Conservation (phyloP, 2,888 invertebrate species). For the Achlya flavicornis region DNA sequence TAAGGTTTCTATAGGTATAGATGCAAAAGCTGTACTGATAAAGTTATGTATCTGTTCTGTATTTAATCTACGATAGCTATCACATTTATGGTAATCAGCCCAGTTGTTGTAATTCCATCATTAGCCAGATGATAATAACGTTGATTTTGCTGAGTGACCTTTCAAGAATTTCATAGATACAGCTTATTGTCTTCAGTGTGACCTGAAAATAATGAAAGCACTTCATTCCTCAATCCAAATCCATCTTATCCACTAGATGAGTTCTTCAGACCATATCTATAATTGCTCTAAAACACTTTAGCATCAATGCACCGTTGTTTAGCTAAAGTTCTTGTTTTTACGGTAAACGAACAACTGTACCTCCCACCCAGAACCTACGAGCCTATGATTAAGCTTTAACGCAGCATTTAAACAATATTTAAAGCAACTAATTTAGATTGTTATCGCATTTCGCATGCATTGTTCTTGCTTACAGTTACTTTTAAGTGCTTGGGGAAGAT, state of each 20-base stretch:
- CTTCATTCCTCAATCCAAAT: background rate
- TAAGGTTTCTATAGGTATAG: background rate
- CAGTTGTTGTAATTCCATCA: too few species aligned
- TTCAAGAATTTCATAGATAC: too few species aligned
- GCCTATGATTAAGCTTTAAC: slow-evolving; percentile 42
- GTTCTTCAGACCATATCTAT: background rate
- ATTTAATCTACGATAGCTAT: too few species aligned
- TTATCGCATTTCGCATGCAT: slow-evolving; percentile 44
- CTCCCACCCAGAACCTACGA: slow-evolving; percentile 24
- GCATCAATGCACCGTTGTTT: background rate
- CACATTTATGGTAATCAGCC: too few species aligned
- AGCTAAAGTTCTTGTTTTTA: slow-evolving; percentile 9
- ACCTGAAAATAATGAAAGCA: background rate
- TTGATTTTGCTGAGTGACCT: too few species aligned
- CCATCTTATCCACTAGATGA: background rate
- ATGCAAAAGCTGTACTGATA: too few species aligned
- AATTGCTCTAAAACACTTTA: background rate
- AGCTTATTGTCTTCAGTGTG: background rate
- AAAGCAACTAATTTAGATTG: slow-evolving; percentile 54
- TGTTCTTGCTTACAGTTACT: slow-evolving; percentile 39
- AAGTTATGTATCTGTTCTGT: too few species aligned
- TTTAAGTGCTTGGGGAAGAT: slow-evolving; percentile 12
- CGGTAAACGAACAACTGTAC: slow-evolving; percentile 10
- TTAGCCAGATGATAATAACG: too few species aligned
- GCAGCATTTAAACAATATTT: slow-evolving; percentile 53